Evolutionary conservation across 2,113 vertebrate genomes (phyloP).

Genomic region (Thalassoma bifasciatum): DNA sequence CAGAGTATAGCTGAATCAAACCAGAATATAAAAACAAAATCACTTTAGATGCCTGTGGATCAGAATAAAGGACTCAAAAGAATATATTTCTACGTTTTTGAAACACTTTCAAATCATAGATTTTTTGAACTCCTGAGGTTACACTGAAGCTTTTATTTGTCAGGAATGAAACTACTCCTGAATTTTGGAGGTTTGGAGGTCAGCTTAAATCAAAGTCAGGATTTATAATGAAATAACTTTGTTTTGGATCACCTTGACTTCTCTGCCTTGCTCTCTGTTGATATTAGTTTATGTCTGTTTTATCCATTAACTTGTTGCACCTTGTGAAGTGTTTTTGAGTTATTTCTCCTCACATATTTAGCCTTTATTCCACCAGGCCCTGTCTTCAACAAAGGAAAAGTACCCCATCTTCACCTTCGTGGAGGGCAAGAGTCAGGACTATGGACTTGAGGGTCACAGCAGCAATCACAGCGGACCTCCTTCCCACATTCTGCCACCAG

Average conservation of each 20-base stretch:
- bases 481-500: constrained; percentile 73
- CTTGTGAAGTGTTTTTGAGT: neutral
- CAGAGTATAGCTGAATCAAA: neutral
- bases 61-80: neutral
- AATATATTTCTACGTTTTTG: too few relatives aligned
- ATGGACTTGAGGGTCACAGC: constrained; percentile 83
- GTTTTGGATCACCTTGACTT: too few relatives aligned
- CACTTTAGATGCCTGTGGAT: neutral
- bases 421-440: constrained; percentile 89
- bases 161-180: too few relatives aligned
- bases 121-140: too few relatives aligned
- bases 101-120: too few relatives aligned
- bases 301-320: too few relatives aligned
- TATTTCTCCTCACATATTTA: neutral
- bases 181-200: too few relatives aligned
- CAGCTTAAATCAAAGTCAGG: too few relatives aligned
- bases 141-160: too few relatives aligned
- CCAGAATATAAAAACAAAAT: neutral
- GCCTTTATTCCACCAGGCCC: constrained; percentile 78
- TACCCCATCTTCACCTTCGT: constrained; percentile 93
- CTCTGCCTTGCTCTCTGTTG: too few relatives aligned
- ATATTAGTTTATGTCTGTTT: too few relatives aligned
- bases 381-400: constrained; percentile 86
- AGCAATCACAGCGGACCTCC: constrained; percentile 69
- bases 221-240: too few relatives aligned